Conservation (phyloP, 1,140 invertebrate species). For the Drosophila sechellia region DNA sequence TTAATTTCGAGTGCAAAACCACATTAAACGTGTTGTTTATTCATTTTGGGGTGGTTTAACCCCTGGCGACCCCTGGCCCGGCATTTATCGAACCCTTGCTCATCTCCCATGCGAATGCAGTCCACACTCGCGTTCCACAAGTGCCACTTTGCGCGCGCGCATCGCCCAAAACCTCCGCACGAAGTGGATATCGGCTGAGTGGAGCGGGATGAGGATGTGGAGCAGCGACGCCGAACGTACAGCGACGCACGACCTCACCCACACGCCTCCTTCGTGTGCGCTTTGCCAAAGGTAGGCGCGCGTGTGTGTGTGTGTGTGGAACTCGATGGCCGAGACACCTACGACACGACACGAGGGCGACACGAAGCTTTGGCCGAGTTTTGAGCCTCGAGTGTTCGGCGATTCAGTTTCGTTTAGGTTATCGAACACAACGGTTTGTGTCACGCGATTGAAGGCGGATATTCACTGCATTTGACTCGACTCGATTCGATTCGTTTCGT, state of each 20-base stretch:
- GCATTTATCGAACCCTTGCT: slow-evolving; percentile 2
- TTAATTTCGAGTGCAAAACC: too few relatives aligned
- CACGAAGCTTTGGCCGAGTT: slow-evolving; percentile 63
- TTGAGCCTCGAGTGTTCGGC: slow-evolving; percentile 48
- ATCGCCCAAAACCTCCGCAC: not conserved
- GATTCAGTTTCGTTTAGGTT: slow-evolving; percentile 72
- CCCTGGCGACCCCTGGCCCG: not conserved
- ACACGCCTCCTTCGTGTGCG: slow-evolving; percentile 11
- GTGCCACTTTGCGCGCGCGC: slow-evolving; percentile 29
- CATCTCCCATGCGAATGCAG: slow-evolving; percentile 23
- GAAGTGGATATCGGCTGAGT: not conserved
- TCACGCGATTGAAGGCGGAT: slow-evolving; percentile 10
- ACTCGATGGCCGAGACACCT: slow-evolving; percentile 1
- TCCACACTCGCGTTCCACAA: slow-evolving; percentile 41
- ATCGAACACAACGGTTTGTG: slow-evolving; percentile 58
- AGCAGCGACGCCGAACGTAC: not conserved
- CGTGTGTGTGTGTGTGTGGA: slow-evolving; percentile 13
- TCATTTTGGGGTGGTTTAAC: too few relatives aligned
- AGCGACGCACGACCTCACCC: not conserved
- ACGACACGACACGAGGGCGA: not conserved
- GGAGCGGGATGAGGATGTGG: slow-evolving; percentile 7
- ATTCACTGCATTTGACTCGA: slow-evolving; percentile 5
- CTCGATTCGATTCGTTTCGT: slow-evolving; percentile 11
- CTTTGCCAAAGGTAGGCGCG: slow-evolving; percentile 15
- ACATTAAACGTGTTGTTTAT: not conserved